These are phyloP conservation scores for Prosapia bicincta DNA, from an alignment of 2,888 invertebrate species.

Conservation along the genomic window DNA sequence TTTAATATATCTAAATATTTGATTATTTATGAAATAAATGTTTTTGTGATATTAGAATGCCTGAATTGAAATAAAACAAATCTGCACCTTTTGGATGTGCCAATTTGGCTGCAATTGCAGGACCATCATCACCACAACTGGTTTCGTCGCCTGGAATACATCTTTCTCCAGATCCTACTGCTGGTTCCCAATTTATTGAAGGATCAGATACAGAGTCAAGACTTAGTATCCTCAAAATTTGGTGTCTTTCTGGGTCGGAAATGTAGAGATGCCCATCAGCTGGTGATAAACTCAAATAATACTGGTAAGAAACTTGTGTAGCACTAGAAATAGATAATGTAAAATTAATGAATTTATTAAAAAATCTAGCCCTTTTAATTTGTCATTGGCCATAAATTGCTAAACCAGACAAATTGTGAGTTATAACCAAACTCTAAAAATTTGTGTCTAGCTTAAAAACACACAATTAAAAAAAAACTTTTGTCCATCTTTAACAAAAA, in stretches of 20 bases:
- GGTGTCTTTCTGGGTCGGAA: slow-evolving; percentile 92
- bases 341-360: slow-evolving; percentile 23
- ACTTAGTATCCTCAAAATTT: slow-evolving; percentile 74
- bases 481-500: too few species aligned
- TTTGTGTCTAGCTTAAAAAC: too few species aligned
- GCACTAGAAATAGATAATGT: slow-evolving; percentile 59
- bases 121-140: slow-evolving; percentile 93
- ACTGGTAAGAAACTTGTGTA: slow-evolving; percentile 94
- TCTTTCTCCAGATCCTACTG: slow-evolving; percentile 87
- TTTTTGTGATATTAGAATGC: too few species aligned
- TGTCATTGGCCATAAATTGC: too few species aligned
- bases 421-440: too few species aligned
- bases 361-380: too few species aligned
- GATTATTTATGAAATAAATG: too few species aligned
- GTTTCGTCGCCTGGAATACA: slow-evolving; percentile 93
- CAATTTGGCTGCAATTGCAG: slow-evolving; percentile 84
- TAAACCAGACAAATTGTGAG: too few species aligned
- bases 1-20: too few species aligned
- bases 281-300: slow-evolving; percentile 94
- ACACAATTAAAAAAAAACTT: too few species aligned
- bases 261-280: slow-evolving; percentile 95
- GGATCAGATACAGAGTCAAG: slow-evolving; percentile 80
- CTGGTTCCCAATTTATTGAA: slow-evolving; percentile 71
- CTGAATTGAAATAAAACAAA: too few species aligned
- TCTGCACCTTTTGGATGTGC: slow-evolving; percentile 88